Evolutionary conservation across 2,888 invertebrate species (phyloP).

Genomic region (Belgica antarctica): DNA sequence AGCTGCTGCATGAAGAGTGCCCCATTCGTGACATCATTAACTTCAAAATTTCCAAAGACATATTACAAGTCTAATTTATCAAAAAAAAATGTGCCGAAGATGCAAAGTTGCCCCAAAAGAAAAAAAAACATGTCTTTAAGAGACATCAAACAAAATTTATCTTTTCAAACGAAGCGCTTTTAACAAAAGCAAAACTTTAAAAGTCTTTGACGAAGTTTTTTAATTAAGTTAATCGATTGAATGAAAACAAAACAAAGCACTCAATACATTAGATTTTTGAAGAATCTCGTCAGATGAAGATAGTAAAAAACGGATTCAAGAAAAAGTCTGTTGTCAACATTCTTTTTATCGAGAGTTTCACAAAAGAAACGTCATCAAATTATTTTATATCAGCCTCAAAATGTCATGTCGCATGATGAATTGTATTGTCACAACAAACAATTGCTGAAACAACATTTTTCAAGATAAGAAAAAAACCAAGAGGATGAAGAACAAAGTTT

Average conservation of each 20-base stretch:
- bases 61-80: no score
- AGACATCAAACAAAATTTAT: no score
- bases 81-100: no score
- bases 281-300: background rate
- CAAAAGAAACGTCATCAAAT: slow-evolving; percentile 12
- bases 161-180: no score
- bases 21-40: background rate
- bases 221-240: slow-evolving; percentile 10
- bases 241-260: background rate
- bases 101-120: no score
- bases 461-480: background rate
- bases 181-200: background rate
- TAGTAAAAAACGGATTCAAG: background rate
- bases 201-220: background rate
- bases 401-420: slow-evolving; percentile 10
- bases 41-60: no score
- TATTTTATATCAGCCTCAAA: background rate
- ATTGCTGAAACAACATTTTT: background rate
- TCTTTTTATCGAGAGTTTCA: background rate
- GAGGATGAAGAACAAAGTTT: background rate
- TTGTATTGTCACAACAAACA: background rate
- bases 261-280: slow-evolving; percentile 11
- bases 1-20: background rate
- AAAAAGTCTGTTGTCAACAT: background rate
- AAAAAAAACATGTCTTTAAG: no score